Evolutionary conservation across 2,113 vertebrate genomes (phyloP).

Genomic region (Mus spicilegus): DNA sequence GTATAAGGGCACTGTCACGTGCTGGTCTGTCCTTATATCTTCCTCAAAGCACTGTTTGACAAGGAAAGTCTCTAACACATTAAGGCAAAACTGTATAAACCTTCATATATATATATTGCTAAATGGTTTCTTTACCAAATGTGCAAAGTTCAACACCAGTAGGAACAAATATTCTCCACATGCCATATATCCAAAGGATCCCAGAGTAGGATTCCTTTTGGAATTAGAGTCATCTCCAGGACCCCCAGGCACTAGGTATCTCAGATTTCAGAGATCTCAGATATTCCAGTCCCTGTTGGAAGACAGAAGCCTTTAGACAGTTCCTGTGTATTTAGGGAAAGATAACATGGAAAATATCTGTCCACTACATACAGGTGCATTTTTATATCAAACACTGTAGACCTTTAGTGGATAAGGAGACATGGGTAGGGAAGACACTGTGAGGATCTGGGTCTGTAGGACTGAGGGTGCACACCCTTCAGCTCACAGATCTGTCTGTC

Average conservation of each 20-base stretch:
- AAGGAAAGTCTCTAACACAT: neutral
- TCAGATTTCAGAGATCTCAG: neutral
- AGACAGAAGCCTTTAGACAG: neutral
- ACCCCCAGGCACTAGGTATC: too few relatives aligned
- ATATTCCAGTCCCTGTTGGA: too few relatives aligned
- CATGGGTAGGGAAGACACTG: neutral
- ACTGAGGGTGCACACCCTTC: neutral
- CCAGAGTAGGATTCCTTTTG: neutral
- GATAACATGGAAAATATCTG: neutral
- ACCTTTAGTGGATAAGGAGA: neutral
- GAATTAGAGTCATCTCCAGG: neutral
- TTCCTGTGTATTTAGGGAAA: too few relatives aligned
- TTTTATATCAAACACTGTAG: neutral
- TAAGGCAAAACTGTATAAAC: neutral
- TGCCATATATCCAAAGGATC: neutral
- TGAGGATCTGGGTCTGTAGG: neutral
- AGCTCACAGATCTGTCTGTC: neutral
- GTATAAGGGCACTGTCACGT: rapidly evolving
- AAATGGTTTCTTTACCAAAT: conserved; percentile 9
- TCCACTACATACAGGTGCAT: too few relatives aligned
- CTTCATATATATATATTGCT: neutral
- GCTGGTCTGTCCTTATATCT: neutral
- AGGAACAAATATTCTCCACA: neutral
- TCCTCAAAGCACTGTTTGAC: neutral
- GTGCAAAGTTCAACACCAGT: neutral